phyloP scores from a whole-genome alignment of 2,113 vertebrate species.

The Macrotis lagotis region DNA sequence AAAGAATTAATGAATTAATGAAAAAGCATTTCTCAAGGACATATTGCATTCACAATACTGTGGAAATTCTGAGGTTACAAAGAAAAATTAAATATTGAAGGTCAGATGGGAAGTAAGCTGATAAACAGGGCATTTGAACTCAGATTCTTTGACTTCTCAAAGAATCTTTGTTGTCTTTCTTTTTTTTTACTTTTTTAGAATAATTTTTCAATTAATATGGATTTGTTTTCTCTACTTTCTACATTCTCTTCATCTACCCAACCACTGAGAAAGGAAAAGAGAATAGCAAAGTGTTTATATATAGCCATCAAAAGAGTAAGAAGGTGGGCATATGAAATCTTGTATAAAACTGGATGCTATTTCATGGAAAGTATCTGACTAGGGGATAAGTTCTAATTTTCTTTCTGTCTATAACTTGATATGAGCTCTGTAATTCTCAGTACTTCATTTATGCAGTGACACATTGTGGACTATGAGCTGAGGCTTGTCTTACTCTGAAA shows the following conservation, averaged over 20 bases:
- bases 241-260: neutral
- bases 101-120: neutral
- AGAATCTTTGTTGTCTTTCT: neutral
- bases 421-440: neutral
- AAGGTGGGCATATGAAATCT: neutral
- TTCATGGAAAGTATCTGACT: neutral
- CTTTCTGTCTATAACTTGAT: neutral
- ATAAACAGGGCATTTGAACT: neutral
- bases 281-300: neutral
- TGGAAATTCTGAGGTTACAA: neutral
- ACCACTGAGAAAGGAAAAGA: neutral
- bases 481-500: neutral
- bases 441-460: neutral
- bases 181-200: neutral
- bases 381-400: neutral
- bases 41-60: neutral
- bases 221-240: neutral
- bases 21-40: neutral
- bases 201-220: neutral
- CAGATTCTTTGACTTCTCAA: neutral
- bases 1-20: neutral
- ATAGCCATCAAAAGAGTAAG: neutral
- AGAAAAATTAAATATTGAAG: neutral
- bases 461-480: neutral
- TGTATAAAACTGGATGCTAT: neutral